Conservation (phyloP, 2,113 vertebrate species). For the Nerophis ophidion region DNA sequence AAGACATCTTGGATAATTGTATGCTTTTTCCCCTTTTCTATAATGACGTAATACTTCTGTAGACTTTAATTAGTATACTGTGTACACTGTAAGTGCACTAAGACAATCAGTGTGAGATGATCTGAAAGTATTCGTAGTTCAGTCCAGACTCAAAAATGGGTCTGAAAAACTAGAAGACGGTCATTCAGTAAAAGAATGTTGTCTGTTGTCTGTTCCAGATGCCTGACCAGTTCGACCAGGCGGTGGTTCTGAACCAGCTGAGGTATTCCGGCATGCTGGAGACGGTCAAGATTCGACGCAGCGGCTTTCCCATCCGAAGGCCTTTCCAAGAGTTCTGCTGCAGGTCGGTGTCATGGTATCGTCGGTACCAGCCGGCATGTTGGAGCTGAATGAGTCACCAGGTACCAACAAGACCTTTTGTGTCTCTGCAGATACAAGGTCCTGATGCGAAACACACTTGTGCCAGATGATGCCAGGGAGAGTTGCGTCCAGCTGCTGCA, state of each 20-base stretch:
- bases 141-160: no score
- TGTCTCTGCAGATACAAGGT: constrained; percentile 78
- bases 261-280: constrained; percentile 96
- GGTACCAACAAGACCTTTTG: background rate
- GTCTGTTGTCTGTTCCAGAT: constrained; percentile 64
- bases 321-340: constrained; percentile 87
- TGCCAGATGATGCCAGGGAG: constrained; percentile 75
- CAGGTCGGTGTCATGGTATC: constrained; percentile 69
- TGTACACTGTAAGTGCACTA: no score
- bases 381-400: no score
- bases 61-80: no score
- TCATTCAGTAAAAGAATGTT: no score
- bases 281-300: constrained; percentile 88
- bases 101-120: no score
- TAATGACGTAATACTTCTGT: no score
- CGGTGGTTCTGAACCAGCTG: constrained; percentile 93
- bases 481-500: constrained; percentile 79
- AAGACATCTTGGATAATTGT: no score
- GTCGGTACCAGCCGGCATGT: background rate
- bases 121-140: no score
- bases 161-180: no score
- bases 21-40: no score
- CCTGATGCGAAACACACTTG: constrained; percentile 73
- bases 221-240: constrained; percentile 94
- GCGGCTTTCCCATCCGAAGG: constrained; percentile 87